Evolutionary conservation across 2,888 invertebrate species (phyloP), one percentile per base, ranked within the genome.

Genomic region (Acleris laterana): DNA sequence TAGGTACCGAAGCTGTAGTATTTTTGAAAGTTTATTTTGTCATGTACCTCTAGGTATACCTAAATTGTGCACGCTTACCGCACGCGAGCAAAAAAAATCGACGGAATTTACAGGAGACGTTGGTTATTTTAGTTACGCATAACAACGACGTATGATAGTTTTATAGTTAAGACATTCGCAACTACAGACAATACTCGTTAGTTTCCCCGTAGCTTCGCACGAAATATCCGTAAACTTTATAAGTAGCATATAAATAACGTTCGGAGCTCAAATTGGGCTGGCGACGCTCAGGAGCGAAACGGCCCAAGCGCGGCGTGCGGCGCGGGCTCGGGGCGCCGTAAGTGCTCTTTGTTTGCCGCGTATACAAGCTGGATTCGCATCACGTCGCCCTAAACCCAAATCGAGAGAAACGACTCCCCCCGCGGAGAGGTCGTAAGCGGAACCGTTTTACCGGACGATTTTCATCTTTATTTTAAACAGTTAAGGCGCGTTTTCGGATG

Each of bases 331-430:
- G 89, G 90, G 92, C 93, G 92, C 91, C 92, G 85, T 84, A 85
- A 87, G 80, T 82, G 79, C 84, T 89, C 90, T 90, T 90, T 89
- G 90, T 91, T 83, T 83, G 86, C 79, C 86, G 87, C 86, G 87
- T 87, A 88, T 89, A 90, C 89, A 85, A 89, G 85, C 89, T 82
- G 90, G 90, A 93, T 93, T 93, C 92, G 90, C 90, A 85, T 89
- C 92, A 92, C 93, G 93, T 93, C 87, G 83, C 82, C 88, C 87
- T 88, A 91, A 92, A 92, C 89, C 88, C 90, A 89, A 91, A 91
- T 90, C 88, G 89, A 92, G 90, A 92, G 89, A 92, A 92, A 90
- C 88, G 87, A 86, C 88, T 86, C 88, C 88, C 89, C 84, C 87
- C 84, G 82, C 79, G 74, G 87, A 89, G 87, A 89, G 83, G 87